phyloP scores from a whole-genome alignment of 2,113 vertebrate species.

The Phylloscopus trochiloides region DNA sequence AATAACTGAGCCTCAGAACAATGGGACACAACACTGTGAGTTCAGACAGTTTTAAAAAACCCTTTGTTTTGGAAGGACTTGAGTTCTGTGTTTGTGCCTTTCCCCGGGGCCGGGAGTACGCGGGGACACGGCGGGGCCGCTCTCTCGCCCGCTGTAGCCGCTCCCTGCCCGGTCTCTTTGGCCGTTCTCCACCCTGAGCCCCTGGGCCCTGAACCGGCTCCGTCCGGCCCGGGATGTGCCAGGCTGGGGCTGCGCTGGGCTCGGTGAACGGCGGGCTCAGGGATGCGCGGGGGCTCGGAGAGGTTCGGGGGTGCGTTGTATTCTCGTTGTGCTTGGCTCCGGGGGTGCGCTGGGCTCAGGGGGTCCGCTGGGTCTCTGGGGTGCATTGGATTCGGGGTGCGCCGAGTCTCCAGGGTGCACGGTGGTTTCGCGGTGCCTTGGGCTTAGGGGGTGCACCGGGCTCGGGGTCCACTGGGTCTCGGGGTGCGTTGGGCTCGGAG shows the following conservation, averaged over 20 bases:
- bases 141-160: not conserved
- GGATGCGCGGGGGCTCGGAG: not conserved
- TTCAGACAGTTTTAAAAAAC: accelerated
- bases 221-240: not conserved
- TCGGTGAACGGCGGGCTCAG: not conserved
- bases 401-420: not conserved
- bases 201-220: not conserved
- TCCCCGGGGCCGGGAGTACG: not conserved
- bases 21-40: accelerated
- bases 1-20: not conserved
- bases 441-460: no score
- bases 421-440: not conserved
- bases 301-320: no score
- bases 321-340: not conserved
- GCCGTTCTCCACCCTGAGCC: not conserved
- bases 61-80: not conserved
- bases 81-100: not conserved
- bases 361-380: accelerated
- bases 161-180: not conserved
- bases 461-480: no score
- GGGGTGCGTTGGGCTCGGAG: not conserved
- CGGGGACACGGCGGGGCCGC: no score
- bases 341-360: no score
- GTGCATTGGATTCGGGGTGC: not conserved
- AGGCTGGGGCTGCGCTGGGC: not conserved